Evolutionary conservation across 2,888 invertebrate genomes (phyloP), one percentile per base, ranked within the genome.

Genomic region (Tenthredo livida): DNA sequence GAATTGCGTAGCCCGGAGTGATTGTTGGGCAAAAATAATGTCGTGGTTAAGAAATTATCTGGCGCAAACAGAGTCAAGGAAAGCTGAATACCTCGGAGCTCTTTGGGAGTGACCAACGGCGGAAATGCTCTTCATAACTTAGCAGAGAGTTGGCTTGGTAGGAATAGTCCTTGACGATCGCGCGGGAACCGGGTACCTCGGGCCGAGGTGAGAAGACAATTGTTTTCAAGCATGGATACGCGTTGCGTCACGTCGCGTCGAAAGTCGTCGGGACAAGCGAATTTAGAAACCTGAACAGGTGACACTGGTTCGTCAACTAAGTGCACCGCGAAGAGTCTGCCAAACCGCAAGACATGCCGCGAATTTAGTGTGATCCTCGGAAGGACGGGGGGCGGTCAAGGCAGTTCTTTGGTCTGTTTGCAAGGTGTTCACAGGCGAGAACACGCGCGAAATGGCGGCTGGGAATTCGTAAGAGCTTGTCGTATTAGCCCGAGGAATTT

Each of bases 381-480:
- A 83, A 67, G 83, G 67, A 83, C 85, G 85, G 40, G 85, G 40
- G 84, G 61, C 75, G 78, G 54, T 47, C 40, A n/a, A 50, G 17
- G 21, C 70, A 21, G n/a, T 29, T 7, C 80, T 5, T 77, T 29
- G n/a, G 21, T 17, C 12, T 58, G 61, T 80, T 50, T 61, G 61
- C 58, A 40, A 40, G 25, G 40, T 37, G 47, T 61, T 40, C 47
- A 17, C 50, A 33, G 29, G 72, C 33, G 40, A 47, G 61, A 43
- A 65, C 85, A 65, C 77, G 82, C 90, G 89, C 90, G 89, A 90
- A 91, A 91, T 89, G 91, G 90, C 90, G 91, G 88, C 89, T 90
- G 91, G 90, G 92, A 92, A 92, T 92, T 91, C 91, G 90, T 92
- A 92, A 92, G 91, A 92, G 91, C 90, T 90, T 90, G 92, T 92